Base-by-base conservation (phyloP, 2,113 vertebrate species). In the Hylia prasina region DNA sequence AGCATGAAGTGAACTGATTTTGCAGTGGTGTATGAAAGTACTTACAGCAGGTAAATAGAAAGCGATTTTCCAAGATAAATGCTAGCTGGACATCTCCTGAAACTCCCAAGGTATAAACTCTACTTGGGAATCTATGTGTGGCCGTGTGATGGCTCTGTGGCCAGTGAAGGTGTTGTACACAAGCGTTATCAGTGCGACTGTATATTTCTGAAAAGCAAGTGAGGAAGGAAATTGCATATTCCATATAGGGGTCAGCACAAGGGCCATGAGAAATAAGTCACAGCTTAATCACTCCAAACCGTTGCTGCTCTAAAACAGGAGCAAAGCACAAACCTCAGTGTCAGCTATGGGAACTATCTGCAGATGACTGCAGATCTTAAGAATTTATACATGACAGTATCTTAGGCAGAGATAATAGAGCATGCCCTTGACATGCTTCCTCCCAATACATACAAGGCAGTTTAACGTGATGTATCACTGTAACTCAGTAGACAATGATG, bases 1-100 rank as follows among this genome's bases (percentile, higher is more conserved):
- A 77, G 79, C 60, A 48, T 93, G 96, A 97, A 97, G 91, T 37
- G 47, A 95, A 94, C 11, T 37, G 83, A 93, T 93, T 95, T 93
- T 79, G 90, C 87, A 89, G 72, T 39, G 35, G 45, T 77, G 76
- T 28, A 56, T 73, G 75, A 73, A 69, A 6, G 1, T 44, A 66
- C 61, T 89, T 94, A 78, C 60, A 86, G 54, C 8, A 5, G 63
- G 63, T 70, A n/a, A 92, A 58, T 4, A 89, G 72, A 90, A 93
- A 76, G 68, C 1, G 0, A 35, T 90, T 95, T 91, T 87, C 82
- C 64, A 90, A 79, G 63, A 50, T 16, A 90, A 94, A 87, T 2
- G 2, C 65, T 45, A 40, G 40, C 47, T 70, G 79, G 68, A 37
- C 78, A 68, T 50, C 82, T 88, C 63, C 80, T 64, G 57, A 53